phyloP scores from a whole-genome alignment of 2,888 invertebrate species.

The Pseudanteris insignis region DNA sequence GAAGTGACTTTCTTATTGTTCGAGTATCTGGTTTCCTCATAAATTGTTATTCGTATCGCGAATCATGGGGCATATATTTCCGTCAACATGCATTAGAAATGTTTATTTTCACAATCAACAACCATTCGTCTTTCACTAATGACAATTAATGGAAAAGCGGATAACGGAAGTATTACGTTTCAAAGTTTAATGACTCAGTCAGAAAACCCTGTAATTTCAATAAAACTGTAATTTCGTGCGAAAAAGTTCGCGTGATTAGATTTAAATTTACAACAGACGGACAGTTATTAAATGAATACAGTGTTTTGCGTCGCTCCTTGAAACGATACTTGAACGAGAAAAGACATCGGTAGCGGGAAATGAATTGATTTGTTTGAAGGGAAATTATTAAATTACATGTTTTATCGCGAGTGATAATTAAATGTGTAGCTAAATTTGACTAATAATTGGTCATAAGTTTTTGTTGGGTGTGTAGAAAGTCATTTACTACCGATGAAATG shows the following conservation, averaged over 20 bases:
- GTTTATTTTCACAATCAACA: not conserved
- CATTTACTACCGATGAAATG: too few relatives aligned
- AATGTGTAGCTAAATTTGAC: too few relatives aligned
- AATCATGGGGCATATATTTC: constrained; percentile 1
- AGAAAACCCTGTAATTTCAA: constrained; percentile 2
- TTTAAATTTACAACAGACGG: constrained; percentile 4
- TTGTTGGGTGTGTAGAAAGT: too few relatives aligned
- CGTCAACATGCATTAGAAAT: not conserved
- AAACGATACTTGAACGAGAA: too few relatives aligned
- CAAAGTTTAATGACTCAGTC: constrained; percentile 10
- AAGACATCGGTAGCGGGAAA: not conserved
- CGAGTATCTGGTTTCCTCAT: constrained; percentile 1
- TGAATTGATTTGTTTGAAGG: not conserved
- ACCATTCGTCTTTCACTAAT: too few relatives aligned
- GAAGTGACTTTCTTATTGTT: constrained; percentile 29
- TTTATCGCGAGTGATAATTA: too few relatives aligned
- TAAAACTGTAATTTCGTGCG: constrained; percentile 2
- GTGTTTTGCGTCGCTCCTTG: too few relatives aligned
- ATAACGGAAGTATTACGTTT: constrained; percentile 11
- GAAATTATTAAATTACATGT: too few relatives aligned
- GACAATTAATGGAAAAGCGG: not conserved
- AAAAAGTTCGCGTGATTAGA: constrained; percentile 8
- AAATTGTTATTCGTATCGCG: constrained; percentile 3
- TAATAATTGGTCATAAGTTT: too few relatives aligned
- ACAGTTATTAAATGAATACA: constrained; percentile 2